Conservation (phyloP, 1,140 invertebrate species). For the Batillaria attramentaria region DNA sequence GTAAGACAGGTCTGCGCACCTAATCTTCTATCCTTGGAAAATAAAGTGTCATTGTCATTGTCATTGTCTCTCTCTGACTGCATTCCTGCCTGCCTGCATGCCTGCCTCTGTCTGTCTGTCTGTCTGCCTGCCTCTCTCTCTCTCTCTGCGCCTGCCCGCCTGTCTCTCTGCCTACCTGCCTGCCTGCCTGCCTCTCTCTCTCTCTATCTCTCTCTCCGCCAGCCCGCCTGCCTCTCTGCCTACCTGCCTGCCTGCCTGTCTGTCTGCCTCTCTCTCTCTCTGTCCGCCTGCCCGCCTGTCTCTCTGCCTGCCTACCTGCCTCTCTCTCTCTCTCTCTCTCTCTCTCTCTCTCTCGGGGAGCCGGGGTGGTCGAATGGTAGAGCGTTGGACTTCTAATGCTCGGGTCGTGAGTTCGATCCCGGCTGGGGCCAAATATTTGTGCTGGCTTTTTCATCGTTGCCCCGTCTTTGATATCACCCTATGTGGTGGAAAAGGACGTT, state of each 20-base stretch:
- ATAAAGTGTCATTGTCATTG: neutral
- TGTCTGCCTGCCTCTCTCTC: neutral
- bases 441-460: too few relatives aligned
- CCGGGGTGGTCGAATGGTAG: too few relatives aligned
- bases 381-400: too few relatives aligned
- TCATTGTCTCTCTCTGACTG: neutral
- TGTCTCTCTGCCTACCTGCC: neutral
- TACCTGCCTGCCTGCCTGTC: neutral
- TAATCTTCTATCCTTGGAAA: too few relatives aligned
- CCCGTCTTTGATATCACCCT: too few relatives aligned
- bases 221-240: neutral
- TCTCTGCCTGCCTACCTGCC: neutral
- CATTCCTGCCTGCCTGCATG: neutral
- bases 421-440: too few relatives aligned
- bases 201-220: neutral
- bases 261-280: neutral
- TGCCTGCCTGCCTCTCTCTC: neutral
- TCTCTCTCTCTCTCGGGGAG: neutral
- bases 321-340: constrained; percentile 1
- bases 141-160: neutral
- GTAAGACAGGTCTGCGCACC: too few relatives aligned
- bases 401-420: too few relatives aligned
- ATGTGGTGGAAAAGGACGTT: too few relatives aligned
- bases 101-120: neutral
- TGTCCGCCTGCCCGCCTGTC: neutral